phyloP scores from a whole-genome alignment of 2,797 vertebrate genomes.

The Spatula clypeata region DNA sequence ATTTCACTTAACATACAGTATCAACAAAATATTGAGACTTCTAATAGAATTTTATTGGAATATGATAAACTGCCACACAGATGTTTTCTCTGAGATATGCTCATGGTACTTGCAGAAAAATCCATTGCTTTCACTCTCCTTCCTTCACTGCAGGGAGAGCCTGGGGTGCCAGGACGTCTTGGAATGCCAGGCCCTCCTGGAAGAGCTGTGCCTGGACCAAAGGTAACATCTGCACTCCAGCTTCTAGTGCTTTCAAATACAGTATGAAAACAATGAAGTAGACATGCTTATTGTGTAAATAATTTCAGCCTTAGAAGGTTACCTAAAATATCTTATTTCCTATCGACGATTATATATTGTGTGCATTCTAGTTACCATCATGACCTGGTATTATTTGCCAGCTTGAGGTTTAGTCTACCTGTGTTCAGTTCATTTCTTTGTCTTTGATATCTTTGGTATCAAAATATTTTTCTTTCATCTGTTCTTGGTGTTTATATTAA shows the following conservation, averaged over 20 bases:
- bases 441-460: not conserved
- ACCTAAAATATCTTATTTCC: not conserved
- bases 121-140: not conserved
- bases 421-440: not conserved
- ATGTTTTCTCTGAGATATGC: not conserved
- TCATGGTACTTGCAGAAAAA: not conserved
- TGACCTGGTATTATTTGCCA: not conserved
- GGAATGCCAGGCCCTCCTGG: slow-evolving; percentile 91
- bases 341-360: not conserved
- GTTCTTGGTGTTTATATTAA: not conserved
- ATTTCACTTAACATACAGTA: not conserved
- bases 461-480: slow-evolving; percentile 23
- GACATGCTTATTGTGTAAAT: not conserved
- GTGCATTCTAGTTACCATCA: not conserved
- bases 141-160: slow-evolving; percentile 88
- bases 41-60: not conserved
- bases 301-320: not conserved
- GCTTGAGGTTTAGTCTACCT: not conserved
- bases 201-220: slow-evolving; percentile 90
- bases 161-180: slow-evolving; percentile 87
- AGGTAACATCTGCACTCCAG: slow-evolving; percentile 83
- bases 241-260: not conserved
- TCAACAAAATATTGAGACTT: not conserved
- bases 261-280: not conserved
- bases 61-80: not conserved